Evolutionary conservation across 1,140 invertebrate genomes (phyloP), one percentile per base, ranked within the genome.

Genomic region (Dermatophagoides farinae): DNA sequence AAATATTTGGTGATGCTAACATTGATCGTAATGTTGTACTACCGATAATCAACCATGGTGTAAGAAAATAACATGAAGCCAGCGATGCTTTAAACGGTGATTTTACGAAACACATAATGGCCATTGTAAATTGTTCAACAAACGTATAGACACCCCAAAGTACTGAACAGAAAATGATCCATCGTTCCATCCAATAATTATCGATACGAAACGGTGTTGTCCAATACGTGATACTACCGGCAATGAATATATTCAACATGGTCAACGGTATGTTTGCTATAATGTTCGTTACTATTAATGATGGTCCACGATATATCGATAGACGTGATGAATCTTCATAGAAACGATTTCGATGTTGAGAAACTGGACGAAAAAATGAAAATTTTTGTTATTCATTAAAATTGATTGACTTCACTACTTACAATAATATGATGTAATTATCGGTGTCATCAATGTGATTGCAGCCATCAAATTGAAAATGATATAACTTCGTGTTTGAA

Each of bases 281-380:
- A 54, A 82, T 81, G 68, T 88, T 86, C 0, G 84, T 81, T 0
- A 88, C 73, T 0, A 91, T 73, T 63, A 90, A 81, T 62, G 86
- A 79, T 0, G 85, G 83, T 2, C 88, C 88, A 16, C 82, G 80
- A 68, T 92, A 92, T 0, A 87, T 71, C 1, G 86, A 86, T 68
- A 89, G 85, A 57, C 87, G 78, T 10, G 60, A 62, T 12, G 83
- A 81, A 68, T 92, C 88, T 70, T 90, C 85, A 63, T 88, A 90
- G 70, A 89, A 91, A 25, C 85, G 76, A 38, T 85, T 86, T n/a
- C 88, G 75, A 72, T 86, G 85, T 49, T 78, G 79, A 40, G 83
- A 81, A 77, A 84, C 86, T 89, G 67, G 2, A 69, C n/a, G n/a
- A 70, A 55, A 57, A 64, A 61, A 65, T 50, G n/a, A 20, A 46